Conservation (phyloP, 2,888 invertebrate genomes). For the Standfussiana lucernea region DNA sequence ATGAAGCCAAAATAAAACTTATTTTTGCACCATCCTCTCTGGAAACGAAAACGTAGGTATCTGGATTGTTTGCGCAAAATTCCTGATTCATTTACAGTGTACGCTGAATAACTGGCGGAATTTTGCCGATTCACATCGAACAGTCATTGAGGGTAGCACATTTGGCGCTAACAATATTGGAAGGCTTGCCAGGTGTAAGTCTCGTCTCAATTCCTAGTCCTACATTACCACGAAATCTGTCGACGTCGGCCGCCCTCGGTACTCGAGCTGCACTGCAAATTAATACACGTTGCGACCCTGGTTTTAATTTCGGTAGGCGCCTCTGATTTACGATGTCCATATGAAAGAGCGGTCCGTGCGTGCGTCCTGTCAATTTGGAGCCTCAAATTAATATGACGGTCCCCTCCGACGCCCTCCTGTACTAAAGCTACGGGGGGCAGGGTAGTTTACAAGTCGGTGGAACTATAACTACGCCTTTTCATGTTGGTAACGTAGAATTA, state of each 20-base stretch:
- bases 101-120: conserved; percentile 41
- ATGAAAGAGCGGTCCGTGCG: conserved; percentile 84
- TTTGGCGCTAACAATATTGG: conserved; percentile 57
- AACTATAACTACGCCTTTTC: conserved; percentile 79
- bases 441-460: conserved; percentile 71
- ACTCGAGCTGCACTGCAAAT: conserved; percentile 77
- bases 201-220: conserved; percentile 79
- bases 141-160: conserved; percentile 39
- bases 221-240: conserved; percentile 84
- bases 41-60: conserved; percentile 46
- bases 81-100: conserved; percentile 58
- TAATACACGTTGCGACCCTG: conserved; percentile 82
- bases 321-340: conserved; percentile 87
- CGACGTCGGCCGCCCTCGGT: conserved; percentile 76
- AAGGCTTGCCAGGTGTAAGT: conserved; percentile 75
- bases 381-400: conserved; percentile 73
- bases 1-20: conserved; percentile 57
- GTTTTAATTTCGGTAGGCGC: conserved; percentile 87
- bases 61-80: conserved; percentile 55
- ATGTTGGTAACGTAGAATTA: conserved; percentile 82
- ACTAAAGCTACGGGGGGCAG: conserved; percentile 65
- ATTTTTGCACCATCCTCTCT: conserved; percentile 56
- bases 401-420: conserved; percentile 64
- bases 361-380: conserved; percentile 79
- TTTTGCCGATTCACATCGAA: conserved; percentile 55